Base-by-base conservation (phyloP, 2,888 invertebrate species). In the Drosophila neonasuta region DNA sequence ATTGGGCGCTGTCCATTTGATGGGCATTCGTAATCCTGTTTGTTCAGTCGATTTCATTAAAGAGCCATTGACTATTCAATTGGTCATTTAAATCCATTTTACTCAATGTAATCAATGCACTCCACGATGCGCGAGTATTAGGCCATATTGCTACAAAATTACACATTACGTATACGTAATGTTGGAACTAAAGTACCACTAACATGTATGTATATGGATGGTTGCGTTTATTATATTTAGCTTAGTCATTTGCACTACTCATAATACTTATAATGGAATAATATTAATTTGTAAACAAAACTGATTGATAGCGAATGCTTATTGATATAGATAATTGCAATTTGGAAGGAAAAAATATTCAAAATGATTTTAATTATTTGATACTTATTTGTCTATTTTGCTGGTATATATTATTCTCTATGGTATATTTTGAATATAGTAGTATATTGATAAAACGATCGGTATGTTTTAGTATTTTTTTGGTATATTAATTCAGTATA, bases 31-130 rank as follows among this genome's bases (percentile, higher is more conserved):
- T 59, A 46, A 60, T 60, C 46, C 36, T 30, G 3, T 61, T 41
- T 30, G 46, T 36, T 45, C 67, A 50, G 32, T 45, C 52, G 34
- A 46, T 50, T 45, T 17, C 42, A 20, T 29, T 51, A 50, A 46
- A 69, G 45, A 20, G 29, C 34, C 32, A 46, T 55, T 70, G 30
- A 36, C 17, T 34, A 59, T 69, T 32, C 34, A 48, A 57, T 48
- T 45, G 54, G 30, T 45, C 52, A 64, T 69, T 72, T 32, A 69
- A 69, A 55, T 48, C 54, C 15, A 58, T 69, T 69, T 54, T 20
- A 34, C 13, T 48, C 41, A 15, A 46, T 56, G 7, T 48, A 41
- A 29, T 50, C 59, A 60, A 52, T 59, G 59, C 24, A 44, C 44
- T 46, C 10, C 11, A 13, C 29, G 15, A 29, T 58, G 11, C 15